Base-by-base conservation (phyloP, 2,113 vertebrate genomes). In the Motacilla tschutschensis region DNA sequence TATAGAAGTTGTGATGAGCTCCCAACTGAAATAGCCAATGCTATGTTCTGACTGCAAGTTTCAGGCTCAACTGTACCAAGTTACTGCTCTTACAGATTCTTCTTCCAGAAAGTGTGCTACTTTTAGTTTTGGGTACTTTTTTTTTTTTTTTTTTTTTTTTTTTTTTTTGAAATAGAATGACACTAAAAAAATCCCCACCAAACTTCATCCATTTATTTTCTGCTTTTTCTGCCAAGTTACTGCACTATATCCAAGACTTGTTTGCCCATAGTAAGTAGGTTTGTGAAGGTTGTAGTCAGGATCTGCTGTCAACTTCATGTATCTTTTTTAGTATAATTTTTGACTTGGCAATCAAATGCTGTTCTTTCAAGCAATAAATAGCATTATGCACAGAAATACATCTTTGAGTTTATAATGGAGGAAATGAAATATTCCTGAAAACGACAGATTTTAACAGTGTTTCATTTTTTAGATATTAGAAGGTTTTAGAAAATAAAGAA, bases 341-440 rank as follows among this genome's bases (percentile, higher is more conserved):
- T 89, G 63, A 74, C 65, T 80, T 85, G 86, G 53, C 58, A 89
- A 67, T 80, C 85, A 80, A 89, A 66, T 80, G 22, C 83, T 57
- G 11, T 74, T 85, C 53, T 79, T 89, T 85, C 28, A 66, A 78
- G 48, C 18, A 74, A 74, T 89, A 92, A 80, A 77, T 85, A 89
- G 65, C 33, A 36, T 63, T 81, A 41, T 70, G 31, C 8, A 36
- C 33, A 77, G 69, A 79, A 79, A 53, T 64, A 6, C 33, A 11
- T 89, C 9, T 79, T 71, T 51, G 28, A 10, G 3, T 43, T 73
- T 83, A 28, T 77, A 85, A 66, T 54, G 24, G 44, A 31, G 26
- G 8, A 66, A 73, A 53, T 59, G 0, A 78, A 53, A 24, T 79
- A 43, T 57, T 69, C 10, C 14, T 54, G 43, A 65, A 76, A 79